Percentiles rank a stretch among this genome's conserved stretches.
Evolutionary conservation across 2,797 vertebrate species (phyloP).

Genomic region (Danio tinwini): DNA sequence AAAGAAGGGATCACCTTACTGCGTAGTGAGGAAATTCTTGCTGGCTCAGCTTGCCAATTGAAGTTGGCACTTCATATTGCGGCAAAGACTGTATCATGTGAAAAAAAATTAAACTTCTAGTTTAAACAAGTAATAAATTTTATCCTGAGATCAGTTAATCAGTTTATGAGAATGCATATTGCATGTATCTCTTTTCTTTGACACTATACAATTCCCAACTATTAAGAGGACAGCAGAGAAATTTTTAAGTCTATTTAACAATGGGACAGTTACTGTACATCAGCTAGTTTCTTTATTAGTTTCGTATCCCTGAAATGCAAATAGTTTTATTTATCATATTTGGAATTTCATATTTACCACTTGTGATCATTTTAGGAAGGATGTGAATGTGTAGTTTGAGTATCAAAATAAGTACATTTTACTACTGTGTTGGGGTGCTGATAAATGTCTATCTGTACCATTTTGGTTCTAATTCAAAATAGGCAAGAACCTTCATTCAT

Average conservation of each 20-base stretch:
- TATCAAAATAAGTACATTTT: background rate
- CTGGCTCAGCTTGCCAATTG: slow-evolving; percentile 16
- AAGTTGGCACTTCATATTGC: slow-evolving; percentile 5
- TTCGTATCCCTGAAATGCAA: background rate
- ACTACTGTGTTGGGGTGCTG: slow-evolving; percentile 1
- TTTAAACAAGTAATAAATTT: background rate
- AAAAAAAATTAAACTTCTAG: background rate
- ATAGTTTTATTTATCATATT: slow-evolving; percentile 2
- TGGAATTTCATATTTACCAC: background rate
- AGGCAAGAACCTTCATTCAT: background rate
- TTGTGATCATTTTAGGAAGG: background rate
- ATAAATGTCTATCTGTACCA: background rate
- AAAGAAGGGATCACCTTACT: slow-evolving; percentile 34
- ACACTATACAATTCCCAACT: background rate
- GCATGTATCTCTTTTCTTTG: background rate
- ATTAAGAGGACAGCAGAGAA: slow-evolving; percentile 13
- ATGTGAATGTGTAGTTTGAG: too few species aligned
- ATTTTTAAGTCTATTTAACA: slow-evolving; percentile 8
- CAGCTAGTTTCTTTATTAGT: too few species aligned
- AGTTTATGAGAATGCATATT: background rate
- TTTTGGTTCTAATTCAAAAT: background rate
- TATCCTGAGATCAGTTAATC: background rate
- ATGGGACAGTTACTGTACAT: background rate
- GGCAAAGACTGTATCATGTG: background rate
- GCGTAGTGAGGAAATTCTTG: slow-evolving; percentile 9